phyloP scores from a whole-genome alignment of 1,140 invertebrate species.

The Pachypeltis micranthus region DNA sequence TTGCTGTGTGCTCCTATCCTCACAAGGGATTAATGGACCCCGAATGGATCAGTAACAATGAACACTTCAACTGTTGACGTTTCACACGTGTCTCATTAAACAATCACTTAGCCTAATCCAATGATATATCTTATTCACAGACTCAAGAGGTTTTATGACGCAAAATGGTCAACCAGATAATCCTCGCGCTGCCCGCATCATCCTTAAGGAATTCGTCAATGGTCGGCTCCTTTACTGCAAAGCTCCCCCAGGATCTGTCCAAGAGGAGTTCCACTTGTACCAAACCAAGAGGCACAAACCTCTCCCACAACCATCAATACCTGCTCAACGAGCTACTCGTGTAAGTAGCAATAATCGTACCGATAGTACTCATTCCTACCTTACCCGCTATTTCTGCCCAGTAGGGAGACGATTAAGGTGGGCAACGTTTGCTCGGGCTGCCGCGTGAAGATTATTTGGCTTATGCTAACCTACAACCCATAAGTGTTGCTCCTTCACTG shows the following conservation, averaged over 20 bases:
- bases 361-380: background rate
- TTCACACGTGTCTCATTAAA: no score
- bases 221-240: slow-evolving; percentile 75
- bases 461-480: no score
- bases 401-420: background rate
- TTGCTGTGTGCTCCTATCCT: no score
- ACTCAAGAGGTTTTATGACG: slow-evolving; percentile 92
- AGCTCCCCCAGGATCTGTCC: slow-evolving; percentile 64
- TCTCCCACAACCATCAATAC: background rate
- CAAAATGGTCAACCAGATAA: slow-evolving; percentile 87
- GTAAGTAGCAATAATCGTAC: slow-evolving; percentile 4
- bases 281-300: slow-evolving; percentile 25
- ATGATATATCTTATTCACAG: no score
- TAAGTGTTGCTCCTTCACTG: no score
- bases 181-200: slow-evolving; percentile 70
- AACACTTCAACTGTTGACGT: no score
- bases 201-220: slow-evolving; percentile 90
- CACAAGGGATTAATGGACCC: no score
- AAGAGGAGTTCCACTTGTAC: slow-evolving; percentile 54
- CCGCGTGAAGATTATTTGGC: no score
- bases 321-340: slow-evolving; percentile 11
- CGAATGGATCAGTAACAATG: no score
- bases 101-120: no score
- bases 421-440: no score
- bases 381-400: background rate